phyloP scores from a whole-genome alignment of 2,797 vertebrate genomes.

The Coilia nasus region DNA sequence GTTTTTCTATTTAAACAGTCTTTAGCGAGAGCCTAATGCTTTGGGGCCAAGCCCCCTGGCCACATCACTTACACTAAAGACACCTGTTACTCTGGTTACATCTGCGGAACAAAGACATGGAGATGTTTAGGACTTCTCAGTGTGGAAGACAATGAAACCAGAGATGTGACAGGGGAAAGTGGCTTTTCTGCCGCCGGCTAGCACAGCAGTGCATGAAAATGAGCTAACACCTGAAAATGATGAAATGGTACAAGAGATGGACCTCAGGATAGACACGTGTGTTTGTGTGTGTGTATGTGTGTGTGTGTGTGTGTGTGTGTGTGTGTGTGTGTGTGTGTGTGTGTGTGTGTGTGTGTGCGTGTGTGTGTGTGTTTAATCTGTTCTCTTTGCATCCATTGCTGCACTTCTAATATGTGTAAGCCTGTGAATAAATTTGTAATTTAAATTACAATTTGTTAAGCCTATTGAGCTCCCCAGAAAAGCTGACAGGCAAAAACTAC shows the following conservation, averaged over 20 bases:
- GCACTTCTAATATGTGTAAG: not conserved
- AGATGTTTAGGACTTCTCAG: not conserved
- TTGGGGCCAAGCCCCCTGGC: no score
- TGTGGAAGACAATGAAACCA: not conserved
- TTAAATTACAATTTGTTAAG: not conserved
- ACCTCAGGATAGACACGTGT: not conserved
- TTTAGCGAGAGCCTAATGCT: no score
- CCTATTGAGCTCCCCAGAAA: not conserved
- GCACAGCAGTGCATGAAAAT: not conserved
- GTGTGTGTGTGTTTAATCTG: not conserved
- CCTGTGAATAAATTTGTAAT: not conserved
- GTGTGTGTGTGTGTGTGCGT: no score
- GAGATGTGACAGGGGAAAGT: slow-evolving; percentile 9
- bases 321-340: not conserved
- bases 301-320: not conserved
- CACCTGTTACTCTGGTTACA: not conserved
- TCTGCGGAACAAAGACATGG: not conserved
- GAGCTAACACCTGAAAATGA: not conserved
- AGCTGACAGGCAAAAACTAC: not conserved
- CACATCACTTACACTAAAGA: not conserved
- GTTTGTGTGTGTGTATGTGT: not conserved
- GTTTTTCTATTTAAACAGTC: no score
- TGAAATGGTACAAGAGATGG: not conserved
- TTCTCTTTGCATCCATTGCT: not conserved
- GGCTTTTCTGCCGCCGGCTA: not conserved